These are phyloP conservation scores for Pteria penguin DNA, from an alignment of 2,888 invertebrate genomes.

Conservation along the genomic window DNA sequence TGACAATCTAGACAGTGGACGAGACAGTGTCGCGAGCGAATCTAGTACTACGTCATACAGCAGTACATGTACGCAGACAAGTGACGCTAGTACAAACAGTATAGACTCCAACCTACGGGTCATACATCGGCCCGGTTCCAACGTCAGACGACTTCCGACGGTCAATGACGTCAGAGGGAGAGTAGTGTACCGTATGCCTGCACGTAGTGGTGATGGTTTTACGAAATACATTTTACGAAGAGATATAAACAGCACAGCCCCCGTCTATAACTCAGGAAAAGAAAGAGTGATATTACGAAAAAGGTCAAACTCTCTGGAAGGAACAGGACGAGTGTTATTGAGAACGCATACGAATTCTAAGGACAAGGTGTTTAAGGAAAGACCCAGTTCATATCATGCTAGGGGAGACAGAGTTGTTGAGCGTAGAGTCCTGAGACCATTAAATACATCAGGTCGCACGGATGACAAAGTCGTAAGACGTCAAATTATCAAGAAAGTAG, in stretches of 20 bases:
- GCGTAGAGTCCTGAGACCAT: neutral
- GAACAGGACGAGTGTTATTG: neutral
- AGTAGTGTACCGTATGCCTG: neutral
- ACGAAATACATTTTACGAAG: neutral
- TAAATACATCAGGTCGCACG: neutral
- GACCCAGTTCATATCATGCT: neutral
- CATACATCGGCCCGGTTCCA: neutral
- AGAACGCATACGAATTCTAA: neutral
- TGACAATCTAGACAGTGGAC: neutral
- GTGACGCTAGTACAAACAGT: conserved; percentile 14
- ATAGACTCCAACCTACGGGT: conserved; percentile 11
- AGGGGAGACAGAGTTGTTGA: neutral
- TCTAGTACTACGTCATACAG: conserved; percentile 10
- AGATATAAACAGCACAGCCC: neutral
- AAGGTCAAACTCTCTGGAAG: neutral
- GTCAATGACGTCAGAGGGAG: neutral
- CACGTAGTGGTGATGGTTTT: neutral
- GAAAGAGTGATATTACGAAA: neutral
- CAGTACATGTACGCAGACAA: conserved; percentile 26
- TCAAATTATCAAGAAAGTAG: neutral
- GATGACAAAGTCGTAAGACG: neutral
- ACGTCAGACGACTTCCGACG: neutral
- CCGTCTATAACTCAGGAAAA: neutral
- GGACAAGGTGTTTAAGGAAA: neutral
- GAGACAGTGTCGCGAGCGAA: neutral